Percentiles rank a stretch among this genome's conserved stretches.
Conservation (phyloP, 1,140 invertebrate genomes). For the Chrysomallon squamiferum region DNA sequence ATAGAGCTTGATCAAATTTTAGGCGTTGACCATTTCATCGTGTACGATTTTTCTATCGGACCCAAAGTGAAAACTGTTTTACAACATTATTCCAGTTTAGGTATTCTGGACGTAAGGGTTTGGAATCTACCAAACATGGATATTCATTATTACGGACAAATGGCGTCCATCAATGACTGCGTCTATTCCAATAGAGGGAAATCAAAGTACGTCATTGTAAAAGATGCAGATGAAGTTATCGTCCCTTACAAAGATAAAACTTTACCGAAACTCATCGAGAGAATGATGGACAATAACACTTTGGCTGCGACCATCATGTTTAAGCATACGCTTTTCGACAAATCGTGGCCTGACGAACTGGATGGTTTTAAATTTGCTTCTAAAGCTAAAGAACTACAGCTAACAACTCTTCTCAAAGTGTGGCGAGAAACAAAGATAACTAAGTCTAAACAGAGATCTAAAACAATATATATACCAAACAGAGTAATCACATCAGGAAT, state of each 20-base stretch:
- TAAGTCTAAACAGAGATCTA: background rate
- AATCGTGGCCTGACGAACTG: background rate
- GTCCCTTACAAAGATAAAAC: background rate
- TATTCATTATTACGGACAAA: background rate
- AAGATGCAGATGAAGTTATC: background rate
- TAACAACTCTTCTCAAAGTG: background rate
- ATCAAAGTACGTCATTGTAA: background rate
- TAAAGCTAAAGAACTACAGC: background rate
- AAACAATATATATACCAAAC: background rate
- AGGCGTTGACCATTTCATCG: background rate
- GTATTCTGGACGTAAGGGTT: background rate
- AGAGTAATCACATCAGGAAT: background rate
- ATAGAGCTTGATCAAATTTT: background rate
- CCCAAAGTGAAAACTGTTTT: background rate
- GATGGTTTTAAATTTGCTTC: background rate
- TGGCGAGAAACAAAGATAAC: background rate
- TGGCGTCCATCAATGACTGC: background rate
- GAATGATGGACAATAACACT: background rate
- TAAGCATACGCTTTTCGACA: background rate
- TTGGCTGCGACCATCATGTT: background rate
- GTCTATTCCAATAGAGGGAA: background rate
- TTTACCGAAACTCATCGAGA: background rate
- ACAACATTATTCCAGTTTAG: background rate
- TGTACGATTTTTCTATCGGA: background rate
- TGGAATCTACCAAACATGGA: background rate